phyloP scores from a whole-genome alignment of 2,888 invertebrate genomes.

The Micoletzkya japonica region DNA sequence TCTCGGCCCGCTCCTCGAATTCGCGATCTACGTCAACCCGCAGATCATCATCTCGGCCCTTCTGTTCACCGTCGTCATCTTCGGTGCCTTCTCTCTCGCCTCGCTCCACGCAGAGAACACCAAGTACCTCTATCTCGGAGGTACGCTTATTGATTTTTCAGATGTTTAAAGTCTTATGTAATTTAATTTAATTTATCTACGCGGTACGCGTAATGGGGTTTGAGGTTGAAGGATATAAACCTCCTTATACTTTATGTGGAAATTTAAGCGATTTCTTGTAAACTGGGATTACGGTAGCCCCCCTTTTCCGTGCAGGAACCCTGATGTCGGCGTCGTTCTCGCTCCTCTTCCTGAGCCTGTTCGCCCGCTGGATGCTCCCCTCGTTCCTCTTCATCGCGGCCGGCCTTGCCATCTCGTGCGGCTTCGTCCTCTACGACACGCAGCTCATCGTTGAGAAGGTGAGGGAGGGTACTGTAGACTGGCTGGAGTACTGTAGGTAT shows the following conservation, averaged over 20 bases:
- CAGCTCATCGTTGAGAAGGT: constrained; percentile 71
- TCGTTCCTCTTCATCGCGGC: constrained; percentile 73
- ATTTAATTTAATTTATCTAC: no score
- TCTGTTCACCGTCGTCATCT: constrained; percentile 78
- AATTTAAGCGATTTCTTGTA: background rate
- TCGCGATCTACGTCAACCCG: constrained; percentile 81
- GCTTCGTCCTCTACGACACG: constrained; percentile 94
- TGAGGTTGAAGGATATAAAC: no score
- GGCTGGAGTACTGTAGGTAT: no score
- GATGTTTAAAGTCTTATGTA: no score
- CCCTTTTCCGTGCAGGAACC: constrained; percentile 33
- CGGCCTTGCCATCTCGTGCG: constrained; percentile 87
- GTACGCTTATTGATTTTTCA: no score
- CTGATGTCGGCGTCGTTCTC: constrained; percentile 40
- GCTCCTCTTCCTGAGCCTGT: constrained; percentile 40
- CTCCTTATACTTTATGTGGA: no score
- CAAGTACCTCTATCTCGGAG: constrained; percentile 82
- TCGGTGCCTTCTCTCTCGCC: constrained; percentile 86
- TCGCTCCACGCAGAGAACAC: constrained; percentile 82
- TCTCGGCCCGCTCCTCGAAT: constrained; percentile 82
- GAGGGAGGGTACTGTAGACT: background rate
- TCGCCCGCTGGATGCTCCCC: constrained; percentile 36
- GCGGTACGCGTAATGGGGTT: no score
- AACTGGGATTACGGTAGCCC: background rate
- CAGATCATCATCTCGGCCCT: constrained; percentile 56